These are phyloP conservation scores for Tragelaphus imberbis DNA, from an alignment of 2,113 vertebrate species.

Conservation along the genomic window DNA sequence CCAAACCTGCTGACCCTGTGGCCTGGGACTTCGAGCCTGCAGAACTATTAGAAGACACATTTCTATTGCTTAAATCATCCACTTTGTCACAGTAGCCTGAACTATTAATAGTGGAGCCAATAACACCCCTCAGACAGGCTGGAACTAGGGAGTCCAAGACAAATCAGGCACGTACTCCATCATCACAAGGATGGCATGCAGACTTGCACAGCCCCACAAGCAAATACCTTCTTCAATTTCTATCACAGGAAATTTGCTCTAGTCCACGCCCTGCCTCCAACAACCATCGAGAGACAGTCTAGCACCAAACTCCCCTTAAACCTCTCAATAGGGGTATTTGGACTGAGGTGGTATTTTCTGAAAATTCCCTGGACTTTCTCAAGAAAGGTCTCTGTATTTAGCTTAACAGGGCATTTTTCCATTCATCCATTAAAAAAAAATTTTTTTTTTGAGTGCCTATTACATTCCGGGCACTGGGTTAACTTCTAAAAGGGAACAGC, in stretches of 20 bases:
- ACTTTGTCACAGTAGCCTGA: not conserved
- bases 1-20: not conserved
- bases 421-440: not conserved
- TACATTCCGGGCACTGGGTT: not conserved
- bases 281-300: not conserved
- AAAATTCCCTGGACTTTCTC: slow-evolving; percentile 2
- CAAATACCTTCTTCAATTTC: not conserved
- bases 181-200: fast-evolving
- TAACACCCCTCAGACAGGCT: not conserved
- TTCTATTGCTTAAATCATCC: not conserved
- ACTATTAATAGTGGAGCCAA: not conserved
- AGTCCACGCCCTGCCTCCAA: not conserved
- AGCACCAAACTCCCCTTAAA: not conserved
- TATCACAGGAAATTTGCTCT: not conserved
- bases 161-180: fast-evolving
- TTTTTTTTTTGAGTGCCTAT: not conserved
- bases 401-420: not conserved
- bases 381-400: not conserved
- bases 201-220: fast-evolving
- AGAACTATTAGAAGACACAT: not conserved
- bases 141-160: not conserved
- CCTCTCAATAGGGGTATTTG: not conserved
- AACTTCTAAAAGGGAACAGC: not conserved
- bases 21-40: not conserved
- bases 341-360: not conserved